Base-by-base conservation (phyloP, 2,797 vertebrate genomes). In the Acestrorhynchus altus region DNA sequence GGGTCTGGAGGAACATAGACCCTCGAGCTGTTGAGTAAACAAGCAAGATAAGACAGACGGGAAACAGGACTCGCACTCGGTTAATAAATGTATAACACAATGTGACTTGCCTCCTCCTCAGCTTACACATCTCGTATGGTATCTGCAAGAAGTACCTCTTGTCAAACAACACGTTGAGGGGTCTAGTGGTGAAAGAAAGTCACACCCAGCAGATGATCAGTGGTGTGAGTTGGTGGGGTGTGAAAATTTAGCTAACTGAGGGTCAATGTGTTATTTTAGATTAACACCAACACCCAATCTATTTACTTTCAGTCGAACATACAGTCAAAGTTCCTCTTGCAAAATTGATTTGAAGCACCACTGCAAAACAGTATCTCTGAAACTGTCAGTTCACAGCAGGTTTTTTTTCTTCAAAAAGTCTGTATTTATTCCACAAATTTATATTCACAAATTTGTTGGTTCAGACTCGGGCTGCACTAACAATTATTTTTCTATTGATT, bases 91-190 rank as follows among this genome's bases (percentile, higher is more conserved):
- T n/a, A n/a, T n/a, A n/a, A n/a, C n/a, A n/a, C n/a, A n/a, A n/a
- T n/a, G n/a, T n/a, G n/a, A n/a, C n/a, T 78, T 87, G 95, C 96
- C 95, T 95, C 83, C 97, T 92, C 81, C 97, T 94, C 77, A 72
- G 91, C 87, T 96, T 96, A 89, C 97, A 98, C 66, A 94, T 93
- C 75, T 97, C 94, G 65, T 97, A 97, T 0, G 97, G 94, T 88
- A 99, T 89, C 82, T 95, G 95, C 85, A 99, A 80, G 90, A 96
- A 97, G 84, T 96, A 99, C 86, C 92, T 96, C 92, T 89, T 94
- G 86, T 95, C 88, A 91, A 96, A 96, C 11, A 98, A 31, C 60
- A 90, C 83, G 86, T 95, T 95, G 75, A 99, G 90, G 0, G 94
- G 90, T 88, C 97, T 98, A 91, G 13, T 78, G 90, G 18, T 87